Conservation (phyloP, 2,113 vertebrate species). For the Prionailurus viverrinus region DNA sequence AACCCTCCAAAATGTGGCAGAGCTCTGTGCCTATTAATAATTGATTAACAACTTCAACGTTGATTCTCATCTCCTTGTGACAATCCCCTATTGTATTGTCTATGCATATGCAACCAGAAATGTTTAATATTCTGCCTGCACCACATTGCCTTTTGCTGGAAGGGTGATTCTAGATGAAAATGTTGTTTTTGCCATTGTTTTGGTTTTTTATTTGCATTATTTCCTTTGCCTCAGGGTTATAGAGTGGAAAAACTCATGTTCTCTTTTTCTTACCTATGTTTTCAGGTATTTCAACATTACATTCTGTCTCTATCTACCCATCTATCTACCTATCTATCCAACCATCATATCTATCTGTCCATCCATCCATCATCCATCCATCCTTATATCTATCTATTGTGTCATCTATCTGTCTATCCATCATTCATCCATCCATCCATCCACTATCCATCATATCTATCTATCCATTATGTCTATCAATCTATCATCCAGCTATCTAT, state of each 20-base stretch:
- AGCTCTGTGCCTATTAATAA: neutral
- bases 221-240: neutral
- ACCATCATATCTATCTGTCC: neutral
- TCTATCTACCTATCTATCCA: neutral
- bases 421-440: neutral
- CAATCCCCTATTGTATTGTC: fast-evolving
- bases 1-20: neutral
- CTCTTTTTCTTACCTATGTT: neutral
- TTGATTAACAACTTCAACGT: too few species aligned
- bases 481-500: too few species aligned
- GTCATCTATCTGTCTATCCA: too few species aligned
- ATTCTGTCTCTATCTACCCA: neutral
- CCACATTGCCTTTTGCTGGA: neutral
- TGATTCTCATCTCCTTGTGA: neutral
- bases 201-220: neutral
- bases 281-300: neutral
- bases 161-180: neutral
- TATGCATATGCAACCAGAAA: too few species aligned
- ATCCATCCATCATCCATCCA: neutral
- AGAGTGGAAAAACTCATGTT: neutral
- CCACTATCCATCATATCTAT: neutral
- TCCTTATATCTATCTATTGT: neutral
- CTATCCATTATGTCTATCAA: too few species aligned
- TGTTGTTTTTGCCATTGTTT: neutral
- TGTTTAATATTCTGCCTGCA: too few species aligned